Evolutionary conservation across 2,888 invertebrate genomes (phyloP).

Genomic region (Morpho helenor): DNA sequence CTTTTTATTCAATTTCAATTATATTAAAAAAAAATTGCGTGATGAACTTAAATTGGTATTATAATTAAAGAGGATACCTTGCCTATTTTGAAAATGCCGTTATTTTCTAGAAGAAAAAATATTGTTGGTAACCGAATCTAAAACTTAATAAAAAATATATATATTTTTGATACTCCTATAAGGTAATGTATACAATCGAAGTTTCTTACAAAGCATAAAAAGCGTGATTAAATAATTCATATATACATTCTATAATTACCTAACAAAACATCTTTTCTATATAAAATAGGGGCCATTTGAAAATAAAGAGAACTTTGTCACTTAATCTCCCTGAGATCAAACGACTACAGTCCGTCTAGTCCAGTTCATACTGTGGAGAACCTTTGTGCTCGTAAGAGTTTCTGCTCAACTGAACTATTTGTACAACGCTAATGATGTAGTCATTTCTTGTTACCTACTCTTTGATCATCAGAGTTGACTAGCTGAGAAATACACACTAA

Average conservation of each 20-base stretch:
- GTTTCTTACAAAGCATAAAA: conserved; percentile 2
- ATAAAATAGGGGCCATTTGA: conserved; percentile 27
- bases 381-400: conserved; percentile 51
- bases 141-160: too few relatives aligned
- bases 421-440: conserved; percentile 55
- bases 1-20: too few relatives aligned
- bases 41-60: too few relatives aligned
- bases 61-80: too few relatives aligned
- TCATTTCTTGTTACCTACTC: conserved; percentile 33
- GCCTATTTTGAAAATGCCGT: too few relatives aligned
- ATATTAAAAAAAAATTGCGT: too few relatives aligned
- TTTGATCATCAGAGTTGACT: conserved; percentile 25
- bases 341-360: conserved; percentile 30
- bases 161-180: too few relatives aligned
- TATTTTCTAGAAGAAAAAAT: too few relatives aligned
- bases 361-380: conserved; percentile 34
- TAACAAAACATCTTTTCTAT: conserved; percentile 18
- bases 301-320: conserved; percentile 26
- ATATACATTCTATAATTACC: neutral
- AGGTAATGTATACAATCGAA: neutral
- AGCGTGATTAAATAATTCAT: neutral
- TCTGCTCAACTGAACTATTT: conserved; percentile 50
- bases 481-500: neutral
- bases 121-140: too few relatives aligned
- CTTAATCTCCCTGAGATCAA: conserved; percentile 30